phyloP scores from a whole-genome alignment of 2,113 vertebrate genomes.

The Silurus glanis region DNA sequence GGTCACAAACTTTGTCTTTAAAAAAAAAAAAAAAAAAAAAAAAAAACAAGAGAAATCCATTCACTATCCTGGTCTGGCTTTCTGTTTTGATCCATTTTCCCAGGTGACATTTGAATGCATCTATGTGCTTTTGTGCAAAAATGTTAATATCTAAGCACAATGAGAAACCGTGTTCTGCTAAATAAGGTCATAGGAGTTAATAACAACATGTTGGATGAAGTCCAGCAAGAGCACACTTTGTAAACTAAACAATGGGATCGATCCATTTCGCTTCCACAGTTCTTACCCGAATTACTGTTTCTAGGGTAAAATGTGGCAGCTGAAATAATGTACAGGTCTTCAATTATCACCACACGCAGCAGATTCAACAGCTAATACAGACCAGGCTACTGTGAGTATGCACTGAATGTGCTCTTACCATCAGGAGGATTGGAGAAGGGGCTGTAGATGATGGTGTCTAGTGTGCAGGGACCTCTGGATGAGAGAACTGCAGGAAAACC shows the following conservation, averaged over 20 bases:
- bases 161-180: not conserved
- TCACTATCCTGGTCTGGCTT: constrained; percentile 25
- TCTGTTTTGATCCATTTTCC: constrained; percentile 6
- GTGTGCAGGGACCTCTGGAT: constrained; percentile 86
- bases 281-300: not conserved
- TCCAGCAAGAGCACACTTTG: not conserved
- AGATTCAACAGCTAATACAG: not conserved
- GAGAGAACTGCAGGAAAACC: constrained; percentile 90
- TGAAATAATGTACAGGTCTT: not conserved
- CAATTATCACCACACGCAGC: not conserved
- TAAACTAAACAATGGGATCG: not conserved
- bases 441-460: constrained; percentile 90
- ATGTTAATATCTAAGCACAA: constrained; percentile 32
- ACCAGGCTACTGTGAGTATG: not conserved
- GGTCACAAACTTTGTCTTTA: constrained; percentile 3
- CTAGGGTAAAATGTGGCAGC: not conserved
- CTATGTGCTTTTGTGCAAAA: constrained; percentile 8
- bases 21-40: too few species aligned
- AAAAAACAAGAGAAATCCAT: constrained; percentile 11
- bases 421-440: constrained; percentile 78
- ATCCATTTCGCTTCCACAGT: not conserved
- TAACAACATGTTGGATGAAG: not conserved
- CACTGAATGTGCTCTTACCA: constrained; percentile 69
- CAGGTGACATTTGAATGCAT: constrained; percentile 25
- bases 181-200: constrained; percentile 10